Percentiles rank a stretch among this genome's conserved stretches.
Conservation (phyloP, 2,113 vertebrate genomes). For the Telmatochromis brachygnathus region DNA sequence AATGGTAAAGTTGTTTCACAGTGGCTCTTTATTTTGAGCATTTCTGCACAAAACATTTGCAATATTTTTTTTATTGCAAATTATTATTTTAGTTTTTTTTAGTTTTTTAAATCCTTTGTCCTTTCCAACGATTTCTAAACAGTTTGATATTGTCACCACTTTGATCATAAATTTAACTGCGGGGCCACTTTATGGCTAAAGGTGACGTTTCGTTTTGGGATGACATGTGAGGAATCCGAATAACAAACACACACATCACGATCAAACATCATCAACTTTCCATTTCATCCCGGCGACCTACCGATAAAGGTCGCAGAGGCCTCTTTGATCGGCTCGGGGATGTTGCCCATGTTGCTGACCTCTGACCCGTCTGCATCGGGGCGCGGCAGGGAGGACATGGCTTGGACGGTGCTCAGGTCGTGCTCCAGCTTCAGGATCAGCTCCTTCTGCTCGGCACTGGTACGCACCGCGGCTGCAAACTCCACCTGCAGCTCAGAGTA, state of each 20-base stretch:
- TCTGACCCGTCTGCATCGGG: constrained; percentile 80
- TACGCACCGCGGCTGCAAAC: constrained; percentile 73
- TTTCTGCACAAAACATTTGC: background rate
- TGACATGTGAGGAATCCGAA: background rate
- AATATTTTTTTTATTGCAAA: background rate
- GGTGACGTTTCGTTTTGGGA: background rate
- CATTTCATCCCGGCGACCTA: constrained; percentile 13
- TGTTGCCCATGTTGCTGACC: constrained; percentile 71
- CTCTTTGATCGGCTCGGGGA: constrained; percentile 91
- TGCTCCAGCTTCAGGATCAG: constrained; percentile 88
- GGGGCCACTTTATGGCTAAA: background rate
- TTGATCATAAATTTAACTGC: background rate
- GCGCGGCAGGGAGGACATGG: constrained; percentile 73
- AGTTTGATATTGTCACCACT: background rate
- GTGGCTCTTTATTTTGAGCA: background rate
- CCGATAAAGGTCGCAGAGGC: constrained; percentile 85
- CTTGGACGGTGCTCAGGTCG: constrained; percentile 89
- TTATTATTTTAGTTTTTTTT: background rate
- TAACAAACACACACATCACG: background rate
- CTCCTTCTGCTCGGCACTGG: constrained; percentile 81
- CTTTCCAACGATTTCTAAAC: background rate
- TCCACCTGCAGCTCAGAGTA: constrained; percentile 83
- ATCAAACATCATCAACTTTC: background rate
- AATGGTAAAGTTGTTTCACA: background rate
- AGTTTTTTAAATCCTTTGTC: background rate